phyloP scores from a whole-genome alignment of 2,113 vertebrate genomes.

The Apodemus sylvaticus region DNA sequence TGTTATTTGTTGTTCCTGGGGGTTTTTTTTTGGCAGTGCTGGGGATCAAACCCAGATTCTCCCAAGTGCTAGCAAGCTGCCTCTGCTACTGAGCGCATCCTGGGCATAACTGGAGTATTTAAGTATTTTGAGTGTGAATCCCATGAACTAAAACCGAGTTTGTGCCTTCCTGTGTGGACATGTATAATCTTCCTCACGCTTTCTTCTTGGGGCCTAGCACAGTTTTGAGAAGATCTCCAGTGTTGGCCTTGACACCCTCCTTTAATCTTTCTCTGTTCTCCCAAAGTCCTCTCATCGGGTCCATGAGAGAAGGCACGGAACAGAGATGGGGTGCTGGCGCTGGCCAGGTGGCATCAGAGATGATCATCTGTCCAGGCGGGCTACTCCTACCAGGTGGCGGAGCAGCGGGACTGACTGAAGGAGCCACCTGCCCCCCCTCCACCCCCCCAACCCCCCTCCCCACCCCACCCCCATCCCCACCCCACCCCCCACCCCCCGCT shows the following conservation, averaged over 20 bases:
- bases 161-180: background rate
- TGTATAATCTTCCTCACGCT: background rate
- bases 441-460: too few species aligned
- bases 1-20: background rate
- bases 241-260: background rate
- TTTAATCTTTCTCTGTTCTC: background rate
- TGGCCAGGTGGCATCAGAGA: background rate
- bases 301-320: background rate
- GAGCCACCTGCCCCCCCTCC: background rate
- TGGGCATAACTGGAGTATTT: background rate
- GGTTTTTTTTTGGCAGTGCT: background rate
- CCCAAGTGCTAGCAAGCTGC: background rate
- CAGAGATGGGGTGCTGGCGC: background rate
- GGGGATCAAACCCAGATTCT: background rate
- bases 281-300: background rate
- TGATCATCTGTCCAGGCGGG: background rate
- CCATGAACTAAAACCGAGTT: background rate
- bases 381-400: background rate
- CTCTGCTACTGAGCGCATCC: background rate
- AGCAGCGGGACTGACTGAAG: too few species aligned
- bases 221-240: background rate
- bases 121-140: background rate
- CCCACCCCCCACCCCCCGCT: rapidly evolving
- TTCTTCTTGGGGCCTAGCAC: background rate
- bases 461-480: too few species aligned